Percentiles rank a stretch among this genome's conserved stretches.
Evolutionary conservation across 1,140 invertebrate species (phyloP).

Genomic region (Acromyrmex echinatior): DNA sequence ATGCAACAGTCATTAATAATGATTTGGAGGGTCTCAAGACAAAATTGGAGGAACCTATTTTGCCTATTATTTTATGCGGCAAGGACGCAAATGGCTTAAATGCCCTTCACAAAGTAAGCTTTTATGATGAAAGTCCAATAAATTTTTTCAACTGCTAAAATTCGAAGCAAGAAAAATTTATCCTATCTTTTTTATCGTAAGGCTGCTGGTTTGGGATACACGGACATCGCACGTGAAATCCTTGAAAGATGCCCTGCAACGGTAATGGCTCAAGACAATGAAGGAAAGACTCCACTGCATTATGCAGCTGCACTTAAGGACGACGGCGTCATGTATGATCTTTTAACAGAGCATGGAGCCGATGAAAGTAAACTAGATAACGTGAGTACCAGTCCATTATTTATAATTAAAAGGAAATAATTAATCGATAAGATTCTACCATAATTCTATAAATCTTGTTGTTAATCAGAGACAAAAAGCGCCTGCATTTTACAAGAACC

Average conservation of each 20-base stretch:
- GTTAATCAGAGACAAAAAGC: slow-evolving; percentile 92
- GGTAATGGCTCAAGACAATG: slow-evolving; percentile 90
- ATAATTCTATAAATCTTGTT: not conserved
- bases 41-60: slow-evolving; percentile 90
- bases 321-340: slow-evolving; percentile 91
- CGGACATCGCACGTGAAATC: slow-evolving; percentile 91
- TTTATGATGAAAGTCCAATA: not conserved
- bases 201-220: slow-evolving; percentile 93
- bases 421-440: not conserved
- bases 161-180: not conserved
- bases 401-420: not conserved
- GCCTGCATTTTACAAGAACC: slow-evolving; percentile 92
- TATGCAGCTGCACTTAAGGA: slow-evolving; percentile 93
- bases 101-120: slow-evolving; percentile 91
- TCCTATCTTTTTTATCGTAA: slow-evolving; percentile 77
- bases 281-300: slow-evolving; percentile 96
- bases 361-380: slow-evolving; percentile 93
- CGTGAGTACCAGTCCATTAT: slow-evolving; percentile 88
- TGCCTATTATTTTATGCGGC: slow-evolving; percentile 91
- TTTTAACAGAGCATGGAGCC: slow-evolving; percentile 91
- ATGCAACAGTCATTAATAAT: slow-evolving; percentile 92
- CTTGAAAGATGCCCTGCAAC: slow-evolving; percentile 90
- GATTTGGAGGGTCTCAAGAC: slow-evolving; percentile 91
- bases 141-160: not conserved
- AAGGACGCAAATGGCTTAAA: slow-evolving; percentile 94